Conservation (phyloP, 2,113 vertebrate genomes). For the Athene cunicularia region DNA sequence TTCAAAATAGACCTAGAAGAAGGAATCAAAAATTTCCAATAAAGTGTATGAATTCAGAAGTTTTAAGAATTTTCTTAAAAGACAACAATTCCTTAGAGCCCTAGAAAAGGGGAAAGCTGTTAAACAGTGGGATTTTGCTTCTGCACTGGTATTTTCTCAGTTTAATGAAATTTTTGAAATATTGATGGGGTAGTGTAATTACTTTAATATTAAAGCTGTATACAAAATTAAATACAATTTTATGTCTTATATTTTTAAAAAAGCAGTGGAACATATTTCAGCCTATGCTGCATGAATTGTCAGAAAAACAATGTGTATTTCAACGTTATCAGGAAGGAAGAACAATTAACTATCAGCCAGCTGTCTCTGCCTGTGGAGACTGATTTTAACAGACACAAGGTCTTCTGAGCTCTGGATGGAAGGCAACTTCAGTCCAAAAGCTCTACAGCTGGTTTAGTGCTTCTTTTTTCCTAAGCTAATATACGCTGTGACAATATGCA, state of each 20-base stretch:
- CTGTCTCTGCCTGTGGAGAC: not conserved
- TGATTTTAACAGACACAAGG: not conserved
- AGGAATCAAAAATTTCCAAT: conserved; percentile 73
- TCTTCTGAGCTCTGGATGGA: not conserved
- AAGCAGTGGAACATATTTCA: not conserved
- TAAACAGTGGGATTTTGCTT: conserved; percentile 75
- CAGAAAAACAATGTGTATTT: not conserved
- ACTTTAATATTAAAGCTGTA: not conserved
- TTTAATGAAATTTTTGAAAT: conserved; percentile 67
- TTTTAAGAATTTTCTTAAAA: conserved; percentile 70
- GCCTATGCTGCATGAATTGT: not conserved
- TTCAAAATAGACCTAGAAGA: conserved; percentile 83
- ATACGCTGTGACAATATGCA: not conserved
- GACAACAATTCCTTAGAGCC: conserved; percentile 27
- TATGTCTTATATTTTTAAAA: not conserved
- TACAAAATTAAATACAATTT: not conserved
- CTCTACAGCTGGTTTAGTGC: not conserved
- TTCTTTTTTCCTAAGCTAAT: not conserved
- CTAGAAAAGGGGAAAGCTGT: conserved; percentile 2
- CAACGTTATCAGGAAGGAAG: not conserved
- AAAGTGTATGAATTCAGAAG: conserved; percentile 64
- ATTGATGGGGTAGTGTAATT: conserved; percentile 51
- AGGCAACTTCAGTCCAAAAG: not conserved
- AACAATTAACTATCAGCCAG: not conserved
- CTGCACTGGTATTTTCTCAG: conserved; percentile 67